Base-by-base conservation (phyloP, 1,140 invertebrate species). In the Ooceraea biroi region DNA sequence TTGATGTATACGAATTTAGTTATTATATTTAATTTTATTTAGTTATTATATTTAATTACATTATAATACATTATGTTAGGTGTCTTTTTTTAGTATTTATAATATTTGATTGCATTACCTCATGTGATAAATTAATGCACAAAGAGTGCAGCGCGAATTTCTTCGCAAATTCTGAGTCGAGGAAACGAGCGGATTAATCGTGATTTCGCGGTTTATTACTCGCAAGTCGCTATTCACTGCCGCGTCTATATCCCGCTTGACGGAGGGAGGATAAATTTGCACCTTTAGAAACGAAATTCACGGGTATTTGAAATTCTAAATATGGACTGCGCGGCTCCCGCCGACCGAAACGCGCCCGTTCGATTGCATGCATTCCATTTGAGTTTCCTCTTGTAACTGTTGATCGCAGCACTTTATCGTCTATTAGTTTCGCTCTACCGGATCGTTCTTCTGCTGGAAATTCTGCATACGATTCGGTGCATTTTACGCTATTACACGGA, bases 361-460 rank as follows among this genome's bases (percentile, higher is more conserved):
- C 65, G 76, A 71, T 71, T 17, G 76, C 74, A 80, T 71, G 41
- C 76, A 80, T 80, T 69, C 52, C 36, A 41, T 66, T 22, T 36
- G 48, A 41, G 27, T 80, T 80, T 65, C 14, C 73, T 12, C 30
- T 69, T 58, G 76, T 71, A 80, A 80, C 65, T 58, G 76, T 80
- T 80, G 76, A 69, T 80, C 65, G 25, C 65, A 14, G 50, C 12
- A 80, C 76, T 80, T 71, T 58, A 80, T 69, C 65, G 65, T 46
- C 65, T 69, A 80, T 80, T 80, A 80, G 66, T 80, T 46, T 80
- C 50, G 65, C 46, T 36, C 65, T 17, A 3, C 12, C 25, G 36
- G n/a, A 44, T 27, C 36, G 22, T 17, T 30, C n/a, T 14, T 58
- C 25, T 4, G 17, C 12, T 36, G 50, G 11, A 50, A 57, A 57